Base-by-base conservation (phyloP, 1,140 invertebrate species). In the Danaus melanippus region DNA sequence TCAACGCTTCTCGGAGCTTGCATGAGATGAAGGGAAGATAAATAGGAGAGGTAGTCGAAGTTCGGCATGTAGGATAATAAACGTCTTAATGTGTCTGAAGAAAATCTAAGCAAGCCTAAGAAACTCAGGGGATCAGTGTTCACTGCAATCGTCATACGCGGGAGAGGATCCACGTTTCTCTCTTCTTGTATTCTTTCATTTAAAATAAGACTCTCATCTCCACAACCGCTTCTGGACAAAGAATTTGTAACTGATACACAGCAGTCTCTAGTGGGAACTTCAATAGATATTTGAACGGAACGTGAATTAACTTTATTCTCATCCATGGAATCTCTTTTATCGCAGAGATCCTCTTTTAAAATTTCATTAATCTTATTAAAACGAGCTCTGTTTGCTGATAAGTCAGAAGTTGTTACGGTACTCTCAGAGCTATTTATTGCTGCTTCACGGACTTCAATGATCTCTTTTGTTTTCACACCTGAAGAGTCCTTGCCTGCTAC, bases 91-190 rank as follows among this genome's bases (percentile, higher is more conserved):
- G 69, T 63, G n/a, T 78, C 77, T 8, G 70, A 70, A 10, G 79
- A 84, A 47, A 79, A 53, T 44, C 56, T 67, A 32, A 85, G 43
- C 11, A 85, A 48, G 11, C 71, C 61, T 10, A 79, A 49, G 9
- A 84, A 52, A 21, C 72, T 73, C 5, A 83, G 43, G n/a, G 79
- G 76, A 46, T 83, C 79, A 5, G 79, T 83, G 47, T 85, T 85
- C 10, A 81, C 69, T 8, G 73, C 76, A 53, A 76, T 76, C 7
- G 73, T 71, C 46, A 72, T 76, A 42, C 41, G 48, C 8, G 41
- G 49, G 8, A 64, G 10, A 12, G 41, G 21, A 8, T 39, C 12
- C 21, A 7, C 46, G 12, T 46, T 12, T 32, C 42, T 44, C 17
- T 59, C 61, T 47, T 76, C 64, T 60, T 70, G 57, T 9, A 61